Evolutionary conservation across 2,888 invertebrate species (phyloP).

Genomic region (Arctia plantaginis): DNA sequence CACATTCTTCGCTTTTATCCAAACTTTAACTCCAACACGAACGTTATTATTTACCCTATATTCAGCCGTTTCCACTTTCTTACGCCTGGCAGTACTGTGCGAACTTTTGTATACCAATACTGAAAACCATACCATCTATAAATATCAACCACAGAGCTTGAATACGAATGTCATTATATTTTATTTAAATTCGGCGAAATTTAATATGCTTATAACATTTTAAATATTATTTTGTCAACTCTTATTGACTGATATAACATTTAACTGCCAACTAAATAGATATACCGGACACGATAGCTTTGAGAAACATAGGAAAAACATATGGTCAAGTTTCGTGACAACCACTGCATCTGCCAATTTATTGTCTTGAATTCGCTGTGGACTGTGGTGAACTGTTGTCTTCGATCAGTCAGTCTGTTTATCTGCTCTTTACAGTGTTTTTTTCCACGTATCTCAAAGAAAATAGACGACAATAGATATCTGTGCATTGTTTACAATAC

Average conservation of each 20-base stretch:
- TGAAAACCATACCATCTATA: background rate
- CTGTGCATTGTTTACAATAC: slow-evolving; percentile 5
- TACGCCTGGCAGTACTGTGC: background rate
- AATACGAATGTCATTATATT: background rate
- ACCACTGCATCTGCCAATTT: background rate
- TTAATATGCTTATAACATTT: background rate
- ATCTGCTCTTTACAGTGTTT: background rate
- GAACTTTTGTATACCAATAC: too few species aligned
- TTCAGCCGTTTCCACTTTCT: background rate
- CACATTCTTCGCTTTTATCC: too few species aligned
- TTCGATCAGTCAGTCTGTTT: background rate
- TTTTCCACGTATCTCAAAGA: slow-evolving; percentile 1
- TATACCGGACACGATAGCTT: background rate
- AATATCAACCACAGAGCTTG: background rate
- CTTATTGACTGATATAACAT: background rate
- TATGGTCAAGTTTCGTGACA: background rate
- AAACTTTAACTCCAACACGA: too few species aligned
- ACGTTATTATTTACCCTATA: too few species aligned
- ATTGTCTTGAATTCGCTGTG: background rate
- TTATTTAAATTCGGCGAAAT: background rate
- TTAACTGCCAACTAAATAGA: background rate
- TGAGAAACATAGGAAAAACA: background rate
- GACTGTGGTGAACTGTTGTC: background rate
- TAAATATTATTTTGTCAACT: background rate
- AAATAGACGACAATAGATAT: background rate